Evolutionary conservation across 1,140 invertebrate genomes (phyloP).

Genomic region (Linepithema humile): DNA sequence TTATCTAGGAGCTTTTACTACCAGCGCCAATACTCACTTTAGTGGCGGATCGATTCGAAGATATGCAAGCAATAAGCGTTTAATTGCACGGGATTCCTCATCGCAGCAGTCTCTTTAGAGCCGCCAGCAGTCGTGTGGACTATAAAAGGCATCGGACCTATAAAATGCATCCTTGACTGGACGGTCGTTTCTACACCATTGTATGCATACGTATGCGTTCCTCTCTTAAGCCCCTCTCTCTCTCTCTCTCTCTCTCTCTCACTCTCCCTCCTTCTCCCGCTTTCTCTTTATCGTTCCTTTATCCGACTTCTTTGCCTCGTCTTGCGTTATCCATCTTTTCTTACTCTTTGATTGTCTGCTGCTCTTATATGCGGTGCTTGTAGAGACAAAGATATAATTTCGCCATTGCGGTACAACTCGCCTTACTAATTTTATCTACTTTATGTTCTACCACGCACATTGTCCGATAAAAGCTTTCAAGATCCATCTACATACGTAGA

Average conservation of each 20-base stretch:
- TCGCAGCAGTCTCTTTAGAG: slow-evolving; percentile 80
- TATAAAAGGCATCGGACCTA: slow-evolving; percentile 84
- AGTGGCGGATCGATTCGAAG: slow-evolving; percentile 84
- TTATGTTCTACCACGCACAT: neutral
- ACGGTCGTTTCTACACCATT: slow-evolving; percentile 76
- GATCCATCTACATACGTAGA: neutral
- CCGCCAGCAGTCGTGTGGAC: slow-evolving; percentile 76
- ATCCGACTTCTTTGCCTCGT: slow-evolving; percentile 4
- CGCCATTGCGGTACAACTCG: slow-evolving; percentile 33
- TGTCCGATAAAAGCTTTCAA: neutral
- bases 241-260: slow-evolving; percentile 21
- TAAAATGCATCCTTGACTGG: slow-evolving; percentile 84
- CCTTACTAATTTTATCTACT: neutral
- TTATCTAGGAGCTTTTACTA: slow-evolving; percentile 82
- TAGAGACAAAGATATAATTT: slow-evolving; percentile 62
- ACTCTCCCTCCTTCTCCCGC: neutral
- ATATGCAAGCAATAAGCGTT: slow-evolving; percentile 85
- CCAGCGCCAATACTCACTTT: slow-evolving; percentile 82
- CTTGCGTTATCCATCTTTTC: slow-evolving; percentile 10
- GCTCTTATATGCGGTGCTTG: slow-evolving; percentile 1
- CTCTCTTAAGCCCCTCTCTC: slow-evolving; percentile 6
- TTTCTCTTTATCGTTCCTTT: slow-evolving; percentile 33
- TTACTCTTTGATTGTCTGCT: slow-evolving; percentile 14
- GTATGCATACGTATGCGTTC: slow-evolving; percentile 67
- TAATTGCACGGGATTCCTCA: slow-evolving; percentile 85